phyloP scores from a whole-genome alignment of 2,113 vertebrate genomes.

The Saimiri boliviensis region DNA sequence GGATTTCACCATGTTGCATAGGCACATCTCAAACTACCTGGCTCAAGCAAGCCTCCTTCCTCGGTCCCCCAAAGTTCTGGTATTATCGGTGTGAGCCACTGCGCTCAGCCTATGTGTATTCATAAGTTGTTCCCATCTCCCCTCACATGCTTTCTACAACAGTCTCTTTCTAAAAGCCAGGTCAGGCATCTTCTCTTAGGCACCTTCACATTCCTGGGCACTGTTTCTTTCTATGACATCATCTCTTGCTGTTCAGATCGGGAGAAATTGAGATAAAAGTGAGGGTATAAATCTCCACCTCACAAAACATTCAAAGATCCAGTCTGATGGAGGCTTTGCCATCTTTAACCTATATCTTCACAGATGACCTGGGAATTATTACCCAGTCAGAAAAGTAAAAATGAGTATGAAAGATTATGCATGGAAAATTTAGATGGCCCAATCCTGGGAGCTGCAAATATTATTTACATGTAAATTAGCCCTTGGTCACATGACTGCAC shows the following conservation, averaged over 20 bases:
- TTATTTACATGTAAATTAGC: neutral
- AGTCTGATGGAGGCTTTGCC: neutral
- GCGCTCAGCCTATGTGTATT: rapidly evolving
- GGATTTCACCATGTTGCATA: no score
- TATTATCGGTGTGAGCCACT: no score
- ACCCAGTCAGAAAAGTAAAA: neutral
- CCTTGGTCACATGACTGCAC: neutral
- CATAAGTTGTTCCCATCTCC: neutral
- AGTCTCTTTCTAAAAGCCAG: neutral
- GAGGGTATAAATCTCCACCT: no score
- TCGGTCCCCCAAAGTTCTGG: no score
- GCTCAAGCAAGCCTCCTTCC: no score
- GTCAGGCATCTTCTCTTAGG: neutral
- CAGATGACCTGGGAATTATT: neutral
- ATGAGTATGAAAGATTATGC: neutral
- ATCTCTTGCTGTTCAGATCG: neutral
- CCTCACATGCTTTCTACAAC: neutral
- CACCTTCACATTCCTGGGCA: neutral
- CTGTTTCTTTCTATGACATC: neutral
- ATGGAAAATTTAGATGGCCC: neutral
- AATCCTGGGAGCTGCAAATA: neutral
- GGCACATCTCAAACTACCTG: no score
- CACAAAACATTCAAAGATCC: neutral
- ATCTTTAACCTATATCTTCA: neutral
- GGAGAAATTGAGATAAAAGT: neutral